Conservation (phyloP, 2,113 vertebrate species). For the Nipponia nippon region DNA sequence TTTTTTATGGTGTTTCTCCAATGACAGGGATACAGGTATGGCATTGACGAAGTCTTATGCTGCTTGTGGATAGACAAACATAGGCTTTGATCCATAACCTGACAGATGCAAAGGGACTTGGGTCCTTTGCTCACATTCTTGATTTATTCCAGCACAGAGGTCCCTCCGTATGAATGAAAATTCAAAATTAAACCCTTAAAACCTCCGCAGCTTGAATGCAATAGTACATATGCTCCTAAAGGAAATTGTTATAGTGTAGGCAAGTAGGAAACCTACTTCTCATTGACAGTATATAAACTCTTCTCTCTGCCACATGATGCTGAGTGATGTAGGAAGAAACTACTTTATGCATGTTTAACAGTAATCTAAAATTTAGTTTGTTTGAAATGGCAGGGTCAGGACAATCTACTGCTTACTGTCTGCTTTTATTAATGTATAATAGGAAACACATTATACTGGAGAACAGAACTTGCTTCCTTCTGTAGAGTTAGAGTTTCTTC, state of each 20-base stretch:
- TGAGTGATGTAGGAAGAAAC: neutral
- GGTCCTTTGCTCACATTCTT: neutral
- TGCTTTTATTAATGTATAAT: neutral
- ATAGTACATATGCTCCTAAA: neutral
- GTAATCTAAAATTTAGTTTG: neutral
- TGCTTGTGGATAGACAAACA: neutral
- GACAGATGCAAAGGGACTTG: neutral
- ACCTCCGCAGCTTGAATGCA: neutral
- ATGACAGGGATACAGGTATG: neutral
- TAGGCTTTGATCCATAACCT: neutral
- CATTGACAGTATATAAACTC: neutral
- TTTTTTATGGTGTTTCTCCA: neutral
- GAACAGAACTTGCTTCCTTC: neutral
- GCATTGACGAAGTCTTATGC: neutral
- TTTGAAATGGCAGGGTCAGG: neutral
- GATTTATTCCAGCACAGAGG: neutral
- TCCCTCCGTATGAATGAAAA: neutral
- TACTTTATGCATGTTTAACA: neutral
- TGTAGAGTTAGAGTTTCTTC: neutral
- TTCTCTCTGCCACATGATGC: neutral
- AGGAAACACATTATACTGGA: neutral
- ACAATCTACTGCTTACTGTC: neutral
- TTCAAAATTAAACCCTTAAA: neutral
- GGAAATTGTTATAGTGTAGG: neutral
- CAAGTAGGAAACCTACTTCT: neutral